Evolutionary conservation across 2,113 vertebrate genomes (phyloP), one percentile per base, ranked within the genome.

Genomic region (Pygathrix nemaeus): DNA sequence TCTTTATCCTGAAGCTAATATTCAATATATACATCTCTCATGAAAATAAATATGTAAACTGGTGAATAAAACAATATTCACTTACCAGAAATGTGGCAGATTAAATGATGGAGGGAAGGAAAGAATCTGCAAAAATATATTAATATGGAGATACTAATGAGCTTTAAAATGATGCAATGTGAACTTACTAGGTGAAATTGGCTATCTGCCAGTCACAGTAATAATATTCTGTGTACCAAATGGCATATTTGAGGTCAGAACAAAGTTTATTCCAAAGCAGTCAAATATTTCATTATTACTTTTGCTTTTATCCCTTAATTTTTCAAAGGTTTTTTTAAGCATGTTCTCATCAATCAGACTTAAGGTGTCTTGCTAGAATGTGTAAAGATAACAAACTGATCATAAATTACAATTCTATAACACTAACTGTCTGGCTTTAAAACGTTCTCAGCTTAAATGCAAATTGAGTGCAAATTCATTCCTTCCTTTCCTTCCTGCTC

Each of bases 381-480:
- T 27, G 10, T 48, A 92, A 89, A 20, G 14, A 93, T 90, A 98
- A 68, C 81, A 90, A 48, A 80, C 86, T 91, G 81, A 96, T 97
- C 82, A 88, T 91, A 97, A 97, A 97, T 94, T 97, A 96, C 55
- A 94, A 87, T 95, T 97, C 84, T 86, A 23, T 89, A 97, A 87
- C 68, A 93, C 78, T 80, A 88, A 91, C 68, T 59, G n/a, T 21
- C 81, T 96, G 78, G 1, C 38, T 96, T 96, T 95, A 97, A 70
- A 97, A 10, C 43, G 81, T 45, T 87, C 82, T 91, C 50, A 66
- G n/a, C 66, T 89, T 97, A 97, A 98, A 97, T 91, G 73, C 81
- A 98, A 98, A 97, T 96, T 80, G 3, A 30, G 81, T 96, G 96
- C 75, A 40, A 95, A 61, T 96, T 96, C 93, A 84, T 88, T 83